Base-by-base conservation (phyloP, 2,888 invertebrate genomes). In the Tiliacea aurago region DNA sequence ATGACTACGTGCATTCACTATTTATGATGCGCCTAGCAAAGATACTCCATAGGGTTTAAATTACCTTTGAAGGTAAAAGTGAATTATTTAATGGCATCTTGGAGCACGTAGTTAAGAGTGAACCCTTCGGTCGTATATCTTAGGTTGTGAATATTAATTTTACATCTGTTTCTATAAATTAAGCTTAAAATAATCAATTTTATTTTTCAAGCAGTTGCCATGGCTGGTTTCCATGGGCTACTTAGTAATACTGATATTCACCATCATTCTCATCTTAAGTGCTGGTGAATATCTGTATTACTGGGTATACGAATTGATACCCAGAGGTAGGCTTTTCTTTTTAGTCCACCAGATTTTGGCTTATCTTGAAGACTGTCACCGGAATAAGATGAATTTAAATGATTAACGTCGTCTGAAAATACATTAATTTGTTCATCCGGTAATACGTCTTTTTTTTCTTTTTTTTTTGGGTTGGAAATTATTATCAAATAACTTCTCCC, bases 1-100 rank as follows among this genome's bases (percentile, higher is more conserved):
- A 55, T 49, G n/a, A 18, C n/a, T 59, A 49, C 51, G 51, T 49
- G 53, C 10, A 56, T 73, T 81, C 23, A 81, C 41, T 81, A 81
- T 73, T 71, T 59, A 73, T 73, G 61, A 71, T 69, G 58, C 64
- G 55, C 64, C 73, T 53, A 51, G 43, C 37, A 7, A 11, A 64
- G 37, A n/a, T 61, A 49, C 28, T 43, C 18, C 1, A 37, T 45
- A 20, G 73, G 13, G 53, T 78, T 81, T 78, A 37, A 73, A 73
- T 62, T 68, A 53, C n/a, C 18, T 59, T 47, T 56, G 49, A 18
- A 47, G 43, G 63, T 70, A 67, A 70, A 61, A 81, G 70, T 62
- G 28, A 68, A 65, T 78, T 18, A 53, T 64, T 49, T 59, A 49
- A 18, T n/a, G 61, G 43, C 13, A 6, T 28, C 20, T 47, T 45